phyloP scores from a whole-genome alignment of 64 coral and sea anemone species.

The Stichodactyla mertensii region DNA sequence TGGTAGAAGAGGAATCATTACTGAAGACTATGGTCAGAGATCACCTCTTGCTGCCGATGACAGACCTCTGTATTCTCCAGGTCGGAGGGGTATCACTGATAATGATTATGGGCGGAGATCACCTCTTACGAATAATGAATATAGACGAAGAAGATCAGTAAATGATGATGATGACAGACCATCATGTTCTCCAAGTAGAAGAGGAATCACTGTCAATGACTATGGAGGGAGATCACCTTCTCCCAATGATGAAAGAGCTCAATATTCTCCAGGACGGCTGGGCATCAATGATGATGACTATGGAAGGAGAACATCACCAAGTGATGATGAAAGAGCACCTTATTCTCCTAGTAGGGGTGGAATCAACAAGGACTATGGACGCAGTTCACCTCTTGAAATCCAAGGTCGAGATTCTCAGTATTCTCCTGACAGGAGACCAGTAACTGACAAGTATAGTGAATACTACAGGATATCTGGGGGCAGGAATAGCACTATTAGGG shows the following conservation, averaged over 20 bases:
- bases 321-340: background rate
- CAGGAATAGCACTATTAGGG: background rate
- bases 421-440: background rate
- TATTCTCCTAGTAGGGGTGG: background rate
- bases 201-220: too few species aligned
- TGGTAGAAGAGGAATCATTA: too few species aligned
- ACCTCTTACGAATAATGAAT: background rate
- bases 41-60: background rate
- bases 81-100: background rate
- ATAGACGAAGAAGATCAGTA: background rate
- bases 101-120: background rate
- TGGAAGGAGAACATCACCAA: background rate
- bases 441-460: background rate
- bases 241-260: background rate
- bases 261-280: background rate
- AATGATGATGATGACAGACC: background rate
- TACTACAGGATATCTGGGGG: background rate
- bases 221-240: background rate
- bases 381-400: background rate
- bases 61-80: background rate
- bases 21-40: background rate
- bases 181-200: too few species aligned
- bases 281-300: background rate
- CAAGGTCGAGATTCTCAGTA: background rate
- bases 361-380: background rate